Conservation (phyloP, 2,797 vertebrate genomes). For the Danio choprae region DNA sequence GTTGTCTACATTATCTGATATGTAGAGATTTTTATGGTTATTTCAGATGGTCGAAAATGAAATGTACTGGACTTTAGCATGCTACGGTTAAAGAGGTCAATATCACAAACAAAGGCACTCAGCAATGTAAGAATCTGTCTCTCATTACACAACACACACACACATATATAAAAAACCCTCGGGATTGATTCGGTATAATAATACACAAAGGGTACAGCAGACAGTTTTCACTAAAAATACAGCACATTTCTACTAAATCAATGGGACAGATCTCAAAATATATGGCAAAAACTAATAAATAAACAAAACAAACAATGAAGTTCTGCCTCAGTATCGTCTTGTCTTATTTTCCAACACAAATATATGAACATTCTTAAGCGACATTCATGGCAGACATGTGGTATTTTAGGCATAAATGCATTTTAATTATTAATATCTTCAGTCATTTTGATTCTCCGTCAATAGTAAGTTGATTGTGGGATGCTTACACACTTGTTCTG, state of each 20-base stretch:
- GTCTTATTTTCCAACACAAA: not conserved
- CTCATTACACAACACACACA: not conserved
- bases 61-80: constrained; percentile 8
- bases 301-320: not conserved
- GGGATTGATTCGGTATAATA: not conserved
- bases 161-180: not conserved
- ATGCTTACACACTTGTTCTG: not conserved
- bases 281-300: not conserved
- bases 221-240: not conserved
- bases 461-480: not conserved
- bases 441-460: not conserved
- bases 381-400: not conserved
- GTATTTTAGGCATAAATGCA: not conserved
- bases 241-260: not conserved
- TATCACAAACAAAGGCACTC: constrained; percentile 53
- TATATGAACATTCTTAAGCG: not conserved
- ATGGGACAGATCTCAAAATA: no score
- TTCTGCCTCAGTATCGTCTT: not conserved
- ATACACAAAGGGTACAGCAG: not conserved
- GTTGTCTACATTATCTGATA: not conserved
- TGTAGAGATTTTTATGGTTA: not conserved
- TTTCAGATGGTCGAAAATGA: not conserved
- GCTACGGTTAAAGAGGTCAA: constrained; percentile 34
- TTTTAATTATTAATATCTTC: not conserved
- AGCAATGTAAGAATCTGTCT: constrained; percentile 8